Conservation (phyloP, 2,797 vertebrate species). For the Allobates femoralis region DNA sequence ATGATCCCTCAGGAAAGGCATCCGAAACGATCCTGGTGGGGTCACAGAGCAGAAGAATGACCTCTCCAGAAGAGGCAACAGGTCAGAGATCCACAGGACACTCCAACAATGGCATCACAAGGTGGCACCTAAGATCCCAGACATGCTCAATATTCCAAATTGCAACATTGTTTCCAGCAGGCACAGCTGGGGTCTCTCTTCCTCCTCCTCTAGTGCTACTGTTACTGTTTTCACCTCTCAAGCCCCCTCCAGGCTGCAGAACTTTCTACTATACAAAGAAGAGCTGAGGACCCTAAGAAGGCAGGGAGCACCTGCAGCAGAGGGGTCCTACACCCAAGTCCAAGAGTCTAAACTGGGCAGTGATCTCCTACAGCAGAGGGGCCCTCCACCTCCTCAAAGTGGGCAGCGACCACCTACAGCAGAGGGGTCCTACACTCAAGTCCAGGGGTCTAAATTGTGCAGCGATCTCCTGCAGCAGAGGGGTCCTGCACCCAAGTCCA, state of each 20-base stretch:
- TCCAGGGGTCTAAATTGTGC: no score
- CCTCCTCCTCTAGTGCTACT: neutral
- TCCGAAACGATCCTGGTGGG: constrained; percentile 29
- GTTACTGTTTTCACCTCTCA: neutral
- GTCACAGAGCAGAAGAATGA: neutral
- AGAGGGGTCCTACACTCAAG: no score
- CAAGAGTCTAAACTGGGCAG: no score
- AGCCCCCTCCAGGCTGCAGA: constrained; percentile 9
- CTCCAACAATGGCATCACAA: constrained; percentile 1
- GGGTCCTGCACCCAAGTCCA: no score
- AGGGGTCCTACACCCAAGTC: neutral
- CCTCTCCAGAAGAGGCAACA: constrained; percentile 20
- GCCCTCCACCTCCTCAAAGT: no score
- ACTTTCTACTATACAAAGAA: constrained; percentile 27
- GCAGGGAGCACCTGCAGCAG: neutral
- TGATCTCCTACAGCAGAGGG: no score
- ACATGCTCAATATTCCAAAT: neutral
- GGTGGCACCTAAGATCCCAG: neutral
- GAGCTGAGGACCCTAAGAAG: neutral
- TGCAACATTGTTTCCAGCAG: constrained; percentile 8
- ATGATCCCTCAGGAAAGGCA: constrained; percentile 16
- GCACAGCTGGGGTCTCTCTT: neutral
- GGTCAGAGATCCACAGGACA: constrained; percentile 19
- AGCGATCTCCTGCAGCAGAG: no score
- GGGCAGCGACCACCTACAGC: no score